Evolutionary conservation across 2,797 vertebrate genomes (phyloP), one percentile per base, ranked within the genome.

Genomic region (Brotogeris chrysoptera): DNA sequence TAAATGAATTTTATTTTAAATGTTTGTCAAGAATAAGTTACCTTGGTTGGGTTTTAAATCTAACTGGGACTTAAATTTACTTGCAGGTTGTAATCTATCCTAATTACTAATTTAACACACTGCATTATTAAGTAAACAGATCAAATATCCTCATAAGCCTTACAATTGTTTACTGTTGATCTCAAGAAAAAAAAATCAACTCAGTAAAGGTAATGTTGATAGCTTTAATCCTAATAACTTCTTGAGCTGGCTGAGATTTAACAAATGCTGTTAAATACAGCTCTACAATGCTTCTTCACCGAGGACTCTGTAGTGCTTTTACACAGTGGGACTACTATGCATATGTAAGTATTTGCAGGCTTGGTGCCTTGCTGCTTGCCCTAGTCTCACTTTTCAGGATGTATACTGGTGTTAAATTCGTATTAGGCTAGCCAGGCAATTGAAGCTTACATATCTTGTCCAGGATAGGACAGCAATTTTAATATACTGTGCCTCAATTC

Each of bases 61-160:
- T 77, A 89, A 61, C 25, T 34, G 32, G 64, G 74, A 38, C 76
- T 53, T 28, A 90, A 71, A 91, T 79, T 80, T 92, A 82, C 82
- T 70, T 96, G 16, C 73, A 60, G 57, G 49, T 64, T 88, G 55
- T 84, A 92, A 80, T 92, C 73, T 72, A 34, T 72, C 85, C 77
- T 85, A 83, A 70, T 89, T 82, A 86, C 82, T 97, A 88, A 94
- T 95, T 96, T 92, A 97, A 93, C 80, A 84, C 68, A 59, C 32
- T 73, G 65, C 71, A 59, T 92, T 84, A 61, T 86, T 96, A 86
- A 88, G 43, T 80, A 83, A 92, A 87, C 86, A 65, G 74, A 88
- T 94, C 84, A 95, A 84, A 94, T 83, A 79, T 83, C 91, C 49
- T 92, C 85, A 16, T 59, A 88, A 88, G 92, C 94, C 77, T 97